Conservation (phyloP, 1,140 invertebrate genomes). For the Drosophila gunungcola region DNA sequence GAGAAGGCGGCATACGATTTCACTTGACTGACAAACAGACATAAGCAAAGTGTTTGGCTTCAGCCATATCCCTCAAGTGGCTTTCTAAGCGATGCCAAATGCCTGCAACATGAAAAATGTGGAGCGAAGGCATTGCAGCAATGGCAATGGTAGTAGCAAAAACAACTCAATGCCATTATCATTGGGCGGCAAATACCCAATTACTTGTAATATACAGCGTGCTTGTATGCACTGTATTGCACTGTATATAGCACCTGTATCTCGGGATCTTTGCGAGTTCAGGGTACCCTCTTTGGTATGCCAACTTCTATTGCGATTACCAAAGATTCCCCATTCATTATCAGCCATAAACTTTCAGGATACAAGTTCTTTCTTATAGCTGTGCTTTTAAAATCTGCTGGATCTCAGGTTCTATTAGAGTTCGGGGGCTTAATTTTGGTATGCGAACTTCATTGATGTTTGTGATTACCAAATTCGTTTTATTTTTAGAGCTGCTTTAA, state of each 20-base stretch:
- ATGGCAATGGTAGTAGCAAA: conserved; percentile 40
- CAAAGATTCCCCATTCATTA: conserved; percentile 2
- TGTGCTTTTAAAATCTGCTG: neutral
- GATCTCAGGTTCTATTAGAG: conserved; percentile 1
- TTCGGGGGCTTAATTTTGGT: neutral
- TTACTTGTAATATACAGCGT: conserved; percentile 8
- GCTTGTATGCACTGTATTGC: neutral
- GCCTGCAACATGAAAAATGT: conserved; percentile 75
- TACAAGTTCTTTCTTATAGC: neutral
- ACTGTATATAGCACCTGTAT: conserved; percentile 4
- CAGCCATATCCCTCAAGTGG: conserved; percentile 56
- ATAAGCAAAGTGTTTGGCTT: conserved; percentile 58
- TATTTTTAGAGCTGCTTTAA: neutral
- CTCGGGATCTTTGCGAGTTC: neutral
- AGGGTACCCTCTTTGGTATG: neutral
- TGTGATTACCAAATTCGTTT: neutral
- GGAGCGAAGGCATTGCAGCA: conserved; percentile 58
- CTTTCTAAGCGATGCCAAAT: conserved; percentile 62
- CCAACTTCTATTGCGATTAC: neutral
- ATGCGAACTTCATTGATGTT: neutral
- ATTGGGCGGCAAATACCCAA: conserved; percentile 53
- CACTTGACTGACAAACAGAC: conserved; percentile 69
- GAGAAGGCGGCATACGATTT: conserved; percentile 68
- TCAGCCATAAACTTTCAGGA: conserved; percentile 2
- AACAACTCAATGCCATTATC: conserved; percentile 37